phyloP scores from a whole-genome alignment of 2,797 vertebrate genomes.

The Chromis chromis region DNA sequence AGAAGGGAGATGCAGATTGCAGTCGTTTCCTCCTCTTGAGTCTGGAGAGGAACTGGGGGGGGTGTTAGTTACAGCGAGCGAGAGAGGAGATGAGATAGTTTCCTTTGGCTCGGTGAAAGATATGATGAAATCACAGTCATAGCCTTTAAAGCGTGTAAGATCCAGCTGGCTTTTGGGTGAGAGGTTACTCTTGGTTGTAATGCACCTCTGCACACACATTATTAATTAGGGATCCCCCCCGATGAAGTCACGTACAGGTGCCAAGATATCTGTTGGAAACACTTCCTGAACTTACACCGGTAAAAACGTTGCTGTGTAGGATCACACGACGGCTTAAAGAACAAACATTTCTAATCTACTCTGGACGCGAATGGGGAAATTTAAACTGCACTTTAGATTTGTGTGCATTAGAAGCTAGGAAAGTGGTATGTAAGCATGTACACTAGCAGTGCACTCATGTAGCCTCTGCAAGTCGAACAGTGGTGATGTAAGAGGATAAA shows the following conservation, averaged over 20 bases:
- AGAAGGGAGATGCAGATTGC: conserved; percentile 42
- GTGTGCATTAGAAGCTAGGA: not conserved
- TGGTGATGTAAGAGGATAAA: conserved; percentile 73
- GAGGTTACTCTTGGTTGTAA: conserved; percentile 6
- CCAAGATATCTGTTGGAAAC: not conserved
- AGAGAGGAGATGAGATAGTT: conserved; percentile 38
- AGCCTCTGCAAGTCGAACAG: conserved; percentile 23
- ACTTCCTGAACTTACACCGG: not conserved
- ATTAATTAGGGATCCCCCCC: not conserved
- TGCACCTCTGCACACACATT: not conserved
- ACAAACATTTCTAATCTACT: conserved; percentile 4
- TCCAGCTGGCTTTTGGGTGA: conserved; percentile 42
- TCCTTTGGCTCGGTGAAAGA: conserved; percentile 33
- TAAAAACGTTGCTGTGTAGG: not conserved
- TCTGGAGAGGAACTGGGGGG: conserved; percentile 25
- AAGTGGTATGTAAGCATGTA: conserved; percentile 6
- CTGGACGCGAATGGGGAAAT: not conserved
- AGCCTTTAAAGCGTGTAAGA: conserved; percentile 19
- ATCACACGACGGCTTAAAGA: not conserved
- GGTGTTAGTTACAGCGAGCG: conserved; percentile 22
- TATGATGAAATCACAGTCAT: conserved; percentile 48
- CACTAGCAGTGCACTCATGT: conserved; percentile 19
- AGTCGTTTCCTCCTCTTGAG: conserved; percentile 44
- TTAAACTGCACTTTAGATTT: conserved; percentile 13
- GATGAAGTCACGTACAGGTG: not conserved